Percentiles rank a stretch among this genome's conserved stretches.
Conservation (phyloP, 2,113 vertebrate genomes). For the Maccullochella peelii region DNA sequence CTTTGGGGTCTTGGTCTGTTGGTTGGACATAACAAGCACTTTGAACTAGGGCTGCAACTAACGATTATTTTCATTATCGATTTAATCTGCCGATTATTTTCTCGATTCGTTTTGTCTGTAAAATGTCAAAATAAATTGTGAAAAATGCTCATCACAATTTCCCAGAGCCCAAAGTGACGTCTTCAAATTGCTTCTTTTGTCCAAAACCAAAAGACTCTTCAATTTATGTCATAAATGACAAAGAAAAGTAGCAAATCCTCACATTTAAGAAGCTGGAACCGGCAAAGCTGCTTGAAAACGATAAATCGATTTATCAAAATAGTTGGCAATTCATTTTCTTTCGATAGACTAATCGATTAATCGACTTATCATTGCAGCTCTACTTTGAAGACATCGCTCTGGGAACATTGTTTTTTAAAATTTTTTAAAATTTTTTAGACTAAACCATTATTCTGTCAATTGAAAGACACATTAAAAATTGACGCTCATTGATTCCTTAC, state of each 20-base stretch:
- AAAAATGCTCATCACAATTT: too few species aligned
- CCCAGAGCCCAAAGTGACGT: too few species aligned
- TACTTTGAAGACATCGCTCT: background rate
- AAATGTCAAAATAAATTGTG: too few species aligned
- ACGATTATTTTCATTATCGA: background rate
- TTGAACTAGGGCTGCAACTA: background rate
- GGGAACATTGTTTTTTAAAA: too few species aligned
- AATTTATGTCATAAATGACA: background rate
- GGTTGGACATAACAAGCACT: background rate
- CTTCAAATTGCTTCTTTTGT: background rate
- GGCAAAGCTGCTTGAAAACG: too few species aligned
- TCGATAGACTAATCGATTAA: too few species aligned
- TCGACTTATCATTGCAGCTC: too few species aligned
- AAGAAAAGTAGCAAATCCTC: background rate
- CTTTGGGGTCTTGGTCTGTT: background rate
- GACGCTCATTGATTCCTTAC: background rate
- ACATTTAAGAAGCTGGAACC: background rate
- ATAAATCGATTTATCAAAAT: background rate
- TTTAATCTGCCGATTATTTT: background rate
- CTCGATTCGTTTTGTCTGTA: too few species aligned
- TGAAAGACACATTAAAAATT: background rate
- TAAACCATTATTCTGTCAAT: background rate
- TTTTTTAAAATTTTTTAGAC: too few species aligned
- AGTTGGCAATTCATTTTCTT: background rate
- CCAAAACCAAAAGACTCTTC: background rate